Conservation (phyloP, 2,113 vertebrate genomes). For the Bambusicola thoracicus region DNA sequence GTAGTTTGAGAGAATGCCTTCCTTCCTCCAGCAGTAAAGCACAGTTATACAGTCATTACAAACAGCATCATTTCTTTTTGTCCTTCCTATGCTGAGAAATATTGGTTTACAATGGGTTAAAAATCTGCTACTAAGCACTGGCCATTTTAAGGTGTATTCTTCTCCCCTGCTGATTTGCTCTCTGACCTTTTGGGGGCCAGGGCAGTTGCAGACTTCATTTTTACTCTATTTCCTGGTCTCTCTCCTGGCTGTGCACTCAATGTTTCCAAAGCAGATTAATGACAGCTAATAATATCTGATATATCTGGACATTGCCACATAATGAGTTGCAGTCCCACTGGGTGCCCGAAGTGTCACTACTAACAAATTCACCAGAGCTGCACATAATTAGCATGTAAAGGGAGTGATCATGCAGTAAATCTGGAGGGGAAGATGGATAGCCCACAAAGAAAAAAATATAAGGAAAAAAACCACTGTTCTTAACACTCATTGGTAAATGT, state of each 20-base stretch:
- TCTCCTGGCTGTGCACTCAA: constrained; percentile 74
- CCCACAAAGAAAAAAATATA: constrained; percentile 73
- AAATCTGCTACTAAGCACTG: constrained; percentile 57
- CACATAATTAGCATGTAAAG: constrained; percentile 97
- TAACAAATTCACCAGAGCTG: constrained; percentile 95
- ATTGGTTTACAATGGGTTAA: neutral
- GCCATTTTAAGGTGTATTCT: constrained; percentile 56
- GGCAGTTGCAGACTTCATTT: constrained; percentile 79
- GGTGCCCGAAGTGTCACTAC: constrained; percentile 95
- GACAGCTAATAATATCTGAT: constrained; percentile 99
- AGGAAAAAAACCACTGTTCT: constrained; percentile 82
- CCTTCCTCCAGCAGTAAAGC: neutral
- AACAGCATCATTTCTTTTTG: neutral
- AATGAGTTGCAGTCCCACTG: constrained; percentile 98
- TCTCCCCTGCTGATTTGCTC: constrained; percentile 78
- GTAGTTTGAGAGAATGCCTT: neutral
- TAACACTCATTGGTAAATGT: constrained; percentile 84
- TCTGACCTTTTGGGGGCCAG: constrained; percentile 82
- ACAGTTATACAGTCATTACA: neutral
- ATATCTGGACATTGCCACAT: constrained; percentile 97
- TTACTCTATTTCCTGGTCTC: constrained; percentile 81
- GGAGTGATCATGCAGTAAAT: constrained; percentile 91
- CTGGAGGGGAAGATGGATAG: constrained; percentile 91
- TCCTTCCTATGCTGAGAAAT: neutral
- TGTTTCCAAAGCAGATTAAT: constrained; percentile 96